Evolutionary conservation across 2,113 vertebrate genomes (phyloP).

Genomic region (Herpetotheres cachinnans): DNA sequence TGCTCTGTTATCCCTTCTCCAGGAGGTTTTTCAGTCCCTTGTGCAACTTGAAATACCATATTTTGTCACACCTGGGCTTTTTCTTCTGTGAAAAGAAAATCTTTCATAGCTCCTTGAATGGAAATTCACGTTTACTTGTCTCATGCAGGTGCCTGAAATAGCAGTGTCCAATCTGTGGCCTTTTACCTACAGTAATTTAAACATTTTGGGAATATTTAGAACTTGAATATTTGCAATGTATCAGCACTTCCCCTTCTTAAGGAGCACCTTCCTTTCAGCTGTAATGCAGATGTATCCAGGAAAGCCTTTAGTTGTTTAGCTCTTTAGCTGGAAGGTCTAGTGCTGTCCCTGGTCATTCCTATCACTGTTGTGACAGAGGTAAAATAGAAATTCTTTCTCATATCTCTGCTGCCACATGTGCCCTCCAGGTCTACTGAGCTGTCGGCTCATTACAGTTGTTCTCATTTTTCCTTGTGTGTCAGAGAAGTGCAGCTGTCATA

Average conservation of each 20-base stretch:
- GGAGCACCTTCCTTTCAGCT: neutral
- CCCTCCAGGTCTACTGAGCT: neutral
- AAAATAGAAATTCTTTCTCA: neutral
- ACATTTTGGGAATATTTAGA: neutral
- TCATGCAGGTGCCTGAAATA: neutral
- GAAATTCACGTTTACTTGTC: neutral
- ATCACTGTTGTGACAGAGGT: neutral
- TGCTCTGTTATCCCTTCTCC: neutral
- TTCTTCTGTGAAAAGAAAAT: neutral
- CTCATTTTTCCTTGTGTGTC: neutral
- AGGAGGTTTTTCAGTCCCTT: neutral
- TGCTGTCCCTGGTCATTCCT: neutral
- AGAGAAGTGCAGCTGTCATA: neutral
- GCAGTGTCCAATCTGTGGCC: neutral
- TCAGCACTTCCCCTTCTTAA: neutral
- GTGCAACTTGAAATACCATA: neutral
- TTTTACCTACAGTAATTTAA: neutral
- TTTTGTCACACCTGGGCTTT: neutral
- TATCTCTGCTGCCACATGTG: neutral
- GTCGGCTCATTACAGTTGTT: neutral
- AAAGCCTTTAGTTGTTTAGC: neutral
- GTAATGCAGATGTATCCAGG: neutral
- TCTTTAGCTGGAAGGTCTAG: neutral
- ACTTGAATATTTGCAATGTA: neutral
- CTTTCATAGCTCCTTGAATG: neutral